Evolutionary conservation across 2,797 vertebrate species (phyloP), one percentile per base, ranked within the genome.

Genomic region (Lophius americanus): DNA sequence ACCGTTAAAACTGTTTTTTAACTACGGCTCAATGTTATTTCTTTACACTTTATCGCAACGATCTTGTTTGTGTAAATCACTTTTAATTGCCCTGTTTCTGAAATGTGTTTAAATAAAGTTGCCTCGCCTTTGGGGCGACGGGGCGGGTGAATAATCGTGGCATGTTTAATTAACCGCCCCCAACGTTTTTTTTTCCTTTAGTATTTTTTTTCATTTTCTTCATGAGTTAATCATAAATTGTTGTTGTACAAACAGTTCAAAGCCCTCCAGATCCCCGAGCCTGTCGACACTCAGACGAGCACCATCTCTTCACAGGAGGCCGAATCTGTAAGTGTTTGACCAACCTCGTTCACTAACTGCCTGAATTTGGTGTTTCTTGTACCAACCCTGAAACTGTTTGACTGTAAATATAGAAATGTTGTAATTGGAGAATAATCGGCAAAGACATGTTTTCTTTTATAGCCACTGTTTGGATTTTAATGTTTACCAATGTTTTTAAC

Each of bases 221-320:
- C 1, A 23, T 56, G 5, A 4, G 54, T 58, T 73, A 72, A 38
- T 62, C 33, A 32, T 43, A 48, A 47, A 60, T 52, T 7, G 78
- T 66, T 4, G 73, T 74, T 4, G 3, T 61, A 51, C 9, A 38
- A 63, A 33, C 86, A 99, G 97, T 99, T 96, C 75, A 93, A 80
- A 41, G 94, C 92, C 1, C 82, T 98, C 47, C 89, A 92, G 78
- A 35, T 99, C 78, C 96, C 98, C n/a, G 81, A 95, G 78, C 96
- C 98, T 0, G 90, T 90, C 64, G 97, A 99, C 75, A 97, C 94
- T 2, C 94, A 96, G 13, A 92, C 90, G 0, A 86, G 67, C 8
- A 84, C 88, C 69, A 95, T 99, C 62, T 85, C 90, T 51, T 43
- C 84, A n/a, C 96, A 97, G 80, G 96, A 98, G 72, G 82, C 86